Conservation (phyloP, 1,140 invertebrate genomes). For the Papilio polyxenes region DNA sequence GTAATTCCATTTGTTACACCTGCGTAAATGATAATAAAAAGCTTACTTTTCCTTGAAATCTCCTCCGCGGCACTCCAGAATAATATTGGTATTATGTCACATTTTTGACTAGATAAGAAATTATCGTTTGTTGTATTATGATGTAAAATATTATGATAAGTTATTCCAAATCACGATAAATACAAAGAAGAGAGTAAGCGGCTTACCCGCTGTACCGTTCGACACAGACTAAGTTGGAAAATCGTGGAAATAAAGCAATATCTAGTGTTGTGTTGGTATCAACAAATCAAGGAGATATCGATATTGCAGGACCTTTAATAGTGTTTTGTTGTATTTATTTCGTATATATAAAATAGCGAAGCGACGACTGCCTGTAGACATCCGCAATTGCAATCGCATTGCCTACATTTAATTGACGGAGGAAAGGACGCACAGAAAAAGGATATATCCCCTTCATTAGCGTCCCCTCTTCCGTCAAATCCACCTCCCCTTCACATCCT, state of each 20-base stretch:
- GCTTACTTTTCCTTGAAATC: conserved; percentile 53
- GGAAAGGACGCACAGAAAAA: no score
- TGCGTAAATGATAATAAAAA: conserved; percentile 41
- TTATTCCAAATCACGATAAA: conserved; percentile 43
- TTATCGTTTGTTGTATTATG: conserved; percentile 41
- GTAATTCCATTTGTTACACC: conserved; percentile 21
- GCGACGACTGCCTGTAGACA: no score
- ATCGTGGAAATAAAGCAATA: conserved; percentile 65
- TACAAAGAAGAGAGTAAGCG: conserved; percentile 15
- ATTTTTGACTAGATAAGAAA: conserved; percentile 51
- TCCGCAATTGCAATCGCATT: no score
- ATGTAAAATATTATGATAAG: conserved; percentile 2
- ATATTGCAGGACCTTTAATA: conserved; percentile 34
- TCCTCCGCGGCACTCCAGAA: conserved; percentile 41
- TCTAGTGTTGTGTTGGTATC: conserved; percentile 48
- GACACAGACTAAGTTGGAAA: conserved; percentile 63
- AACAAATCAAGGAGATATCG: conserved; percentile 41
- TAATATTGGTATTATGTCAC: conserved; percentile 48
- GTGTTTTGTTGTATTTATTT: background rate
- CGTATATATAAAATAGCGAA: background rate
- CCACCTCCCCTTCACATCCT: no score
- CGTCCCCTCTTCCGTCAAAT: no score
- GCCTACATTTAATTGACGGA: no score
- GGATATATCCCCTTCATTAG: no score
- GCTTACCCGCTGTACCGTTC: conserved; percentile 39